Conservation (phyloP, 2,113 vertebrate genomes). For the Argyrosomus japonicus region DNA sequence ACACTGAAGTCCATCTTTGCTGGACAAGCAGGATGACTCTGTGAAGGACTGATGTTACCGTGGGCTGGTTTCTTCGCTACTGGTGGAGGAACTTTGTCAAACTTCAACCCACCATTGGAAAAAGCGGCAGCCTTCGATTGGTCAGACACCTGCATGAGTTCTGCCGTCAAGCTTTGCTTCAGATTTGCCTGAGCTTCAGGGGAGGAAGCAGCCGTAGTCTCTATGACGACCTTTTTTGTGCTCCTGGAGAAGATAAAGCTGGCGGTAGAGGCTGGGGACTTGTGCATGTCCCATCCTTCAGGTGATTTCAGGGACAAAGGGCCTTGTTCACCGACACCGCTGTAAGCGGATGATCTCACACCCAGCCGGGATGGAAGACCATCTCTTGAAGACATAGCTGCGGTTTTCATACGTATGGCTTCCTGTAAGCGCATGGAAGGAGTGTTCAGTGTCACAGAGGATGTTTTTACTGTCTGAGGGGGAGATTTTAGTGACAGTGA, state of each 20-base stretch:
- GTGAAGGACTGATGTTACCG: conserved; percentile 56
- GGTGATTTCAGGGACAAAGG: conserved; percentile 55
- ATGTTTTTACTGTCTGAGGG: conserved; percentile 62
- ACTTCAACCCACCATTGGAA: conserved; percentile 79
- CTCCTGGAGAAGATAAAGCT: conserved; percentile 97
- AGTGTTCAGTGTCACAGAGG: conserved; percentile 59
- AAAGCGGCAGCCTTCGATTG: conserved; percentile 73
- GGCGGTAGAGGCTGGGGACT: conserved; percentile 90
- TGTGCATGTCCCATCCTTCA: conserved; percentile 80
- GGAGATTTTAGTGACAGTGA: conserved; percentile 87
- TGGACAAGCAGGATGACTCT: conserved; percentile 28
- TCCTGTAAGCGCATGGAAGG: conserved; percentile 87
- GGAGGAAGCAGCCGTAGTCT: conserved; percentile 82
- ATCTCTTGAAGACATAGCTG: conserved; percentile 82
- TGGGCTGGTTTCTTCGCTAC: conserved; percentile 92
- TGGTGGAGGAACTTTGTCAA: conserved; percentile 90
- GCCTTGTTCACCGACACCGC: conserved; percentile 46
- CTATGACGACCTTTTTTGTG: conserved; percentile 89
- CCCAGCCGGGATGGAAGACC: conserved; percentile 65
- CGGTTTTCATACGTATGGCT: conserved; percentile 90
- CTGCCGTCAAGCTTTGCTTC: conserved; percentile 89
- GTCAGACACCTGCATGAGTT: conserved; percentile 88
- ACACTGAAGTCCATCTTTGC: conserved; percentile 43
- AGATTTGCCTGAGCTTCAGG: conserved; percentile 86
- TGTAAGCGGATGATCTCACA: conserved; percentile 48